A percentile compares a stretch with the other conserved stretches of the same genome.
Evolutionary conservation across 1,140 invertebrate genomes (phyloP).

Genomic region (Tetraneura akinire): DNA sequence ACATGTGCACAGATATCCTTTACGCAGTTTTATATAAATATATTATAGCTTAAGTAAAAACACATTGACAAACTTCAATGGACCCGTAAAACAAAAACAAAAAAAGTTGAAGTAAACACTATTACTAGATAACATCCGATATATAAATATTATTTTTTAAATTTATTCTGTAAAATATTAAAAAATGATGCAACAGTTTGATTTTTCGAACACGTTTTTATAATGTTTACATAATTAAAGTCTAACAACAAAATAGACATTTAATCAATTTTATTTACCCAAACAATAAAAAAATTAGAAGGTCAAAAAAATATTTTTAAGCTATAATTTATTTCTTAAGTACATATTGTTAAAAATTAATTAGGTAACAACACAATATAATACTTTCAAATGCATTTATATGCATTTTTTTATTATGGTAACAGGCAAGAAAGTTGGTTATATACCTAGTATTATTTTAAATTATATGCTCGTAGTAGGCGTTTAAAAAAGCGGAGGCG

Average conservation of each 20-base stretch:
- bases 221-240: not conserved
- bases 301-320: not conserved
- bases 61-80: constrained; percentile 24
- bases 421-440: not conserved
- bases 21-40: not conserved
- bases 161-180: not conserved
- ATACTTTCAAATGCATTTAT: not conserved
- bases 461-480: not conserved
- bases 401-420: not conserved
- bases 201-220: not conserved
- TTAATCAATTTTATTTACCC: not conserved
- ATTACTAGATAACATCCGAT: not conserved
- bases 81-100: not conserved
- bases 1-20: constrained; percentile 27
- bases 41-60: constrained; percentile 3
- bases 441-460: not conserved
- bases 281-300: not conserved
- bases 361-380: not conserved
- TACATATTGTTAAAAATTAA: not conserved
- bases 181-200: not conserved
- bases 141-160: no score
- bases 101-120: constrained; percentile 9
- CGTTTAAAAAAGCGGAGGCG: not conserved
- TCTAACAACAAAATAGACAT: not conserved
- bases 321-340: not conserved